A percentile compares a stretch with the other conserved stretches of the same genome.
phyloP scores from a whole-genome alignment of 2,888 invertebrate species.

The Tolmerus cingulatus region DNA sequence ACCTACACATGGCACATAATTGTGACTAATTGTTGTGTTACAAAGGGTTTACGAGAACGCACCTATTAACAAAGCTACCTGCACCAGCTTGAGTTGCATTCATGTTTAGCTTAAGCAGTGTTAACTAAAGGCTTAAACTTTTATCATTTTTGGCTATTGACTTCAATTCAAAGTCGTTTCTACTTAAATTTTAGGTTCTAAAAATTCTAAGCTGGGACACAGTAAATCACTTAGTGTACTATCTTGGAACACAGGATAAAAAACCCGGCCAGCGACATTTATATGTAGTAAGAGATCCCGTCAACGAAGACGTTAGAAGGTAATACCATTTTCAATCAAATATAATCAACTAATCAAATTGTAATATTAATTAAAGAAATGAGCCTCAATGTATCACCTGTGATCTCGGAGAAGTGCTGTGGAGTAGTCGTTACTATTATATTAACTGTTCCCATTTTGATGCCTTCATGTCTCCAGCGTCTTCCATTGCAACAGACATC shows the following conservation, averaged over 20 bases:
- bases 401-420: constrained; percentile 75
- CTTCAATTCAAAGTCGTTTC: background rate
- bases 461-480: constrained; percentile 73
- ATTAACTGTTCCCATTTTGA: constrained; percentile 88
- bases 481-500: constrained; percentile 59
- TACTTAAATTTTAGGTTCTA: constrained; percentile 57
- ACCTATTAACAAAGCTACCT: background rate
- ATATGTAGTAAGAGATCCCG: constrained; percentile 83
- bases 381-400: constrained; percentile 89
- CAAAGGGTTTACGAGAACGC: background rate
- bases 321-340: constrained; percentile 54
- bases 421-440: constrained; percentile 82
- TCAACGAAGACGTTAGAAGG: constrained; percentile 72
- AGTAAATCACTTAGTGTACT: constrained; percentile 80
- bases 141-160: background rate
- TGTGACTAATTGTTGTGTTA: background rate
- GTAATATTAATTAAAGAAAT: constrained; percentile 55
- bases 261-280: constrained; percentile 87
- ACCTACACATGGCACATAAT: background rate
- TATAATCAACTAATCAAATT: background rate
- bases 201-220: constrained; percentile 87
- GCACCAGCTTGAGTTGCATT: constrained; percentile 21
- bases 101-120: constrained; percentile 11
- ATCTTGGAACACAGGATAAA: constrained; percentile 79
- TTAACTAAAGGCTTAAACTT: constrained; percentile 14